phyloP scores from a whole-genome alignment of 2,888 invertebrate species.

The Omphaloscelis lunosa region DNA sequence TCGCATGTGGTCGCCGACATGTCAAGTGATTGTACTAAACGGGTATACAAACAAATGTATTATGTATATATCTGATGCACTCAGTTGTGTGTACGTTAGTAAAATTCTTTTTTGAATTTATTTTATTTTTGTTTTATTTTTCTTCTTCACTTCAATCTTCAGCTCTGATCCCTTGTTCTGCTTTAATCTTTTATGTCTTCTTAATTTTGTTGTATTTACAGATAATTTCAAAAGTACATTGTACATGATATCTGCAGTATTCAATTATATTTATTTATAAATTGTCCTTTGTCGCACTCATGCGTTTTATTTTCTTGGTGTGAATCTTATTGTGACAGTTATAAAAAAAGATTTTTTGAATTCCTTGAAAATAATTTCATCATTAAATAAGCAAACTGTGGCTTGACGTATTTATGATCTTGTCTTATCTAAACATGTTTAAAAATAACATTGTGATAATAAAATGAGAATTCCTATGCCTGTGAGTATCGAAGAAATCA shows the following conservation, averaged over 20 bases:
- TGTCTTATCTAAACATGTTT: conserved; percentile 8
- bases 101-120: conserved; percentile 79
- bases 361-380: not conserved
- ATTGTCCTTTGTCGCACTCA: not conserved
- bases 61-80: conserved; percentile 75
- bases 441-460: conserved; percentile 57
- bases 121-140: conserved; percentile 78
- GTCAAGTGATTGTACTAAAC: conserved; percentile 68
- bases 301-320: not conserved
- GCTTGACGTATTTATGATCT: not conserved
- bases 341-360: not conserved
- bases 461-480: conserved; percentile 39
- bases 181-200: not conserved
- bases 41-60: conserved; percentile 78
- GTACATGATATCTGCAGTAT: not conserved
- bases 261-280: not conserved
- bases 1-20: conserved; percentile 54
- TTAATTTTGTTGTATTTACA: not conserved
- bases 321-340: not conserved
- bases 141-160: conserved; percentile 8
- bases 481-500: conserved; percentile 27
- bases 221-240: not conserved
- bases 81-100: conserved; percentile 76
- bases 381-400: not conserved
- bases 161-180: not conserved